Conservation (phyloP, 2,113 vertebrate genomes). For the Chlorocebus sabaeus region DNA sequence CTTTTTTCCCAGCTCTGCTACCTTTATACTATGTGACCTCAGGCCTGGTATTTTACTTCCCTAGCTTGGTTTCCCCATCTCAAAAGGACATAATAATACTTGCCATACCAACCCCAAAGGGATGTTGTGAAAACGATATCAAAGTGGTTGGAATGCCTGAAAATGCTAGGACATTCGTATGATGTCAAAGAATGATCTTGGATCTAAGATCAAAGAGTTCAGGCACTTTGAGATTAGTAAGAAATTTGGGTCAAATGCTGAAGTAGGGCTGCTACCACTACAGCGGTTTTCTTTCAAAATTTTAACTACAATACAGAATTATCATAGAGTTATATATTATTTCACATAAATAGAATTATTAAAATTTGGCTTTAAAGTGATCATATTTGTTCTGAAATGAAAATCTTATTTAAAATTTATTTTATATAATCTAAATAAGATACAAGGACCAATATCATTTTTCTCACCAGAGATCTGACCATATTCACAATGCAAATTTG, state of each 20-base stretch:
- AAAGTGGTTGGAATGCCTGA: neutral
- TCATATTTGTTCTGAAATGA: neutral
- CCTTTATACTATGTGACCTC: neutral
- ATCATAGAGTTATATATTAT: neutral
- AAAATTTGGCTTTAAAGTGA: neutral
- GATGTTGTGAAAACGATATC: neutral
- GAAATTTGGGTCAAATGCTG: slow-evolving; percentile 13
- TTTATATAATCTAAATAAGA: slow-evolving; percentile 17
- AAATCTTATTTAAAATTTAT: neutral
- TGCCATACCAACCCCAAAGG: neutral
- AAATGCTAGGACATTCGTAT: neutral
- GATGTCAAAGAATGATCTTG: neutral
- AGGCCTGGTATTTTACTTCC: neutral
- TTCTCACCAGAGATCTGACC: neutral
- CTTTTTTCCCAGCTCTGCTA: neutral
- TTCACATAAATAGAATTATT: neutral
- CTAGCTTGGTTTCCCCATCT: neutral
- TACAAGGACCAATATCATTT: neutral
- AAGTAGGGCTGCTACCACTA: neutral
- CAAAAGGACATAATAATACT: neutral
- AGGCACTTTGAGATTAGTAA: neutral
- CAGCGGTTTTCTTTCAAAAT: neutral
- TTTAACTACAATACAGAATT: neutral
- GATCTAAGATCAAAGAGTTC: neutral
- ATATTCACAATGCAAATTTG: slow-evolving; percentile 13